Percentiles rank a stretch among this genome's conserved stretches.
Evolutionary conservation across 2,888 invertebrate genomes (phyloP).

Genomic region (Argyresthia albistria): DNA sequence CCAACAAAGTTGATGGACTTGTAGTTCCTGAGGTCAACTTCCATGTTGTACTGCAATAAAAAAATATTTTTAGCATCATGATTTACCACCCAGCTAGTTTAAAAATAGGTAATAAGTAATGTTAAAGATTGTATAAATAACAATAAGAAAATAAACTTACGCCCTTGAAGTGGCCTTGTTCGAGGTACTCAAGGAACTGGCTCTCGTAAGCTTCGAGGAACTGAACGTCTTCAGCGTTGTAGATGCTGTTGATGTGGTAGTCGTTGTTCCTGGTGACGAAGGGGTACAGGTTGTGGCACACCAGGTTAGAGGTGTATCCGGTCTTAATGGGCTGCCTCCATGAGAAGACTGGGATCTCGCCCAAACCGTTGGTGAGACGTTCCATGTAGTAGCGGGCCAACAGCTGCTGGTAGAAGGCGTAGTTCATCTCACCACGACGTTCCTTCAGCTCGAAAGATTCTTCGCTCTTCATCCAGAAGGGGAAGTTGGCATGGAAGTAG

Average conservation of each 20-base stretch:
- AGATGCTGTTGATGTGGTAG: constrained; percentile 59
- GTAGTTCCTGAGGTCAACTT: constrained; percentile 11
- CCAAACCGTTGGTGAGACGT: constrained; percentile 75
- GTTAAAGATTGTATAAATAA: neutral
- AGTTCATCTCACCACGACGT: constrained; percentile 76
- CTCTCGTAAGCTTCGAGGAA: constrained; percentile 66
- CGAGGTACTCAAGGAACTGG: constrained; percentile 41
- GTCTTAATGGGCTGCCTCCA: constrained; percentile 43
- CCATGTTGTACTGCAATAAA: constrained; percentile 7
- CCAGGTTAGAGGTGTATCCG: constrained; percentile 63
- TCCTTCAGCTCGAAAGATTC: constrained; percentile 53
- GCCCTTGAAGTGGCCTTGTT: constrained; percentile 61
- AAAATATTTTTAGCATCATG: neutral
- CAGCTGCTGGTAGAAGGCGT: constrained; percentile 77
- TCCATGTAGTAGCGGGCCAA: constrained; percentile 80
- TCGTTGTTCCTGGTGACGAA: constrained; percentile 63
- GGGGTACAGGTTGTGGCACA: constrained; percentile 59
- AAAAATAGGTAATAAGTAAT: no score
- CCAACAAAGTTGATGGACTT: constrained; percentile 46
- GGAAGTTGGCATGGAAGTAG: constrained; percentile 74
- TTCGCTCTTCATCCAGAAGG: constrained; percentile 75
- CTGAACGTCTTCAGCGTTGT: constrained; percentile 25
- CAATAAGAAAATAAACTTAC: constrained; percentile 26
- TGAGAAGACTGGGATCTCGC: constrained; percentile 69
- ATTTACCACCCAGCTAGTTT: neutral